phyloP scores from a whole-genome alignment of 2,888 invertebrate genomes.

The Theretra japonica region DNA sequence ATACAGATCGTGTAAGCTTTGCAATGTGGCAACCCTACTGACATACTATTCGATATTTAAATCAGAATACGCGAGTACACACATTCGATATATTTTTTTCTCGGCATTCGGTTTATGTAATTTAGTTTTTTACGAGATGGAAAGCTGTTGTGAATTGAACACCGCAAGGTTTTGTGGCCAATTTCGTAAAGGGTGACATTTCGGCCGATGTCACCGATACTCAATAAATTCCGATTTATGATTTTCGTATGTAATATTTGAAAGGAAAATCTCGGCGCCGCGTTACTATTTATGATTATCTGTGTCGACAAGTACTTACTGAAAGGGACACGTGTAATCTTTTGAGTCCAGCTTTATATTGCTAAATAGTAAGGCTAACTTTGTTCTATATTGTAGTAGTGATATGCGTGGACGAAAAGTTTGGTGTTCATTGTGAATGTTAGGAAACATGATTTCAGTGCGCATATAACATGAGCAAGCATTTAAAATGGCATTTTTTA shows the following conservation, averaged over 20 bases:
- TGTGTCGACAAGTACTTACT: conserved; percentile 16
- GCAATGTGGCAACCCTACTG: not conserved
- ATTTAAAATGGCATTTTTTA: no score
- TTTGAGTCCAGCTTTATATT: not conserved
- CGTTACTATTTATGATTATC: conserved; percentile 16
- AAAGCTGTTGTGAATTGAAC: conserved; percentile 26
- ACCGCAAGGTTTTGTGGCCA: conserved; percentile 22
- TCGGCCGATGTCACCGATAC: conserved; percentile 10
- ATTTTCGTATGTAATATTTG: conserved; percentile 19
- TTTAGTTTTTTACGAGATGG: conserved; percentile 41
- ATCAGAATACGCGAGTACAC: conserved; percentile 54
- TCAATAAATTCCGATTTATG: conserved; percentile 26
- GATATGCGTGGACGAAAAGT: no score
- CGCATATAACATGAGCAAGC: no score
- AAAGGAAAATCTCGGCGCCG: conserved; percentile 7
- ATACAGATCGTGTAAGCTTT: no score
- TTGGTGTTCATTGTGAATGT: no score
- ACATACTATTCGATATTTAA: conserved; percentile 57
- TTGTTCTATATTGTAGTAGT: not conserved
- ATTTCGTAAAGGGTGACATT: conserved; percentile 25
- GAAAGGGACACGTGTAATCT: not conserved
- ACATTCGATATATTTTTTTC: conserved; percentile 35
- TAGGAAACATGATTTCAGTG: no score
- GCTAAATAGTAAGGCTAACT: not conserved
- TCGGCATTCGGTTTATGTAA: conserved; percentile 41